phyloP scores from a whole-genome alignment of 2,797 vertebrate genomes.

The Anabacerthia variegaticeps region DNA sequence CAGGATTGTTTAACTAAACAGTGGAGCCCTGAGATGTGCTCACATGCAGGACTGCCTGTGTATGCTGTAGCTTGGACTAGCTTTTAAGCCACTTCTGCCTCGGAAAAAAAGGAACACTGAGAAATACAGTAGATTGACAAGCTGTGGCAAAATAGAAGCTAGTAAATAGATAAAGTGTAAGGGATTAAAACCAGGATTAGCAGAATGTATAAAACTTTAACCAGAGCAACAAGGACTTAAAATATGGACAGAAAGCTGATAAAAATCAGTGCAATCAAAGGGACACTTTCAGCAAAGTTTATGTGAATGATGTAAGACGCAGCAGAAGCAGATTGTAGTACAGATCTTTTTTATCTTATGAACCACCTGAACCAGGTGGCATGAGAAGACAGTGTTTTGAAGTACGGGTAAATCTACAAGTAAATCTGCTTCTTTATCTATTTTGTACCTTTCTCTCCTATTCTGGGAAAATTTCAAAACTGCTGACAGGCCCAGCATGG shows the following conservation, averaged over 20 bases:
- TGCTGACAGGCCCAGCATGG: constrained; percentile 58
- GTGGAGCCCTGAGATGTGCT: neutral
- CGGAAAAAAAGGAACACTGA: neutral
- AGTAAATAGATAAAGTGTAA: neutral
- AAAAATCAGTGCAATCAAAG: constrained; percentile 4
- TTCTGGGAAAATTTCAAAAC: constrained; percentile 35
- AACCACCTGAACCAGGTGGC: neutral
- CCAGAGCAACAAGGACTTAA: neutral
- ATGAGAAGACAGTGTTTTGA: neutral
- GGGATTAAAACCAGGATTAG: neutral
- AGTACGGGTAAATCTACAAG: neutral
- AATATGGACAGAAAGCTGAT: neutral
- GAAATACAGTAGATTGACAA: neutral
- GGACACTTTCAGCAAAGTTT: neutral
- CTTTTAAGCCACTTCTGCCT: neutral
- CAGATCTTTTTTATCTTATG: neutral
- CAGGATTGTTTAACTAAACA: neutral
- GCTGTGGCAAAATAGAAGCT: neutral
- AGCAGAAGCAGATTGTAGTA: neutral
- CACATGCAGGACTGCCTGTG: neutral
- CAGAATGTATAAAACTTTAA: neutral
- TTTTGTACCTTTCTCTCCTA: neutral
- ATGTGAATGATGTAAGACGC: neutral
- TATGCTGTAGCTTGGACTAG: neutral
- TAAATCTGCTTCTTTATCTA: neutral